Evolutionary conservation across 2,113 vertebrate species (phyloP).

Genomic region (Sclerurus mexicanus): DNA sequence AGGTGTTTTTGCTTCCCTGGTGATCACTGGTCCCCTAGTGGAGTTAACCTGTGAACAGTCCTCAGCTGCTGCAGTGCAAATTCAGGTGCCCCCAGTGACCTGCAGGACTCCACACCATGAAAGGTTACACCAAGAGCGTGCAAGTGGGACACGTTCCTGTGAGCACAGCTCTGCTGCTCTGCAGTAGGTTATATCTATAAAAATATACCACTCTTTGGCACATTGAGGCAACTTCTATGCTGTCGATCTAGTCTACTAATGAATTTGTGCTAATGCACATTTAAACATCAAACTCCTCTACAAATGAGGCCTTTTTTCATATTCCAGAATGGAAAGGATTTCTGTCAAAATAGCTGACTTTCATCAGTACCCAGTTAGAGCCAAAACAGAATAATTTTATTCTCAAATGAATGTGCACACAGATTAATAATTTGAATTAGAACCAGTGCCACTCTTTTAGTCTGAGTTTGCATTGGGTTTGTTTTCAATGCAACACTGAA

Average conservation of each 20-base stretch:
- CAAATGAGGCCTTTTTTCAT: fast-evolving
- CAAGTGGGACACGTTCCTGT: fast-evolving
- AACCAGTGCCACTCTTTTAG: background rate
- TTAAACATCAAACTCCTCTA: background rate
- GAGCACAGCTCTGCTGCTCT: background rate
- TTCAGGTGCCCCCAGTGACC: background rate
- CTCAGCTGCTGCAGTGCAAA: background rate
- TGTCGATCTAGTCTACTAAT: background rate
- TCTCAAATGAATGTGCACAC: background rate
- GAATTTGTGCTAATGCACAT: background rate
- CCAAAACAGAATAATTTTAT: background rate
- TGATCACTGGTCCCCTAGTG: background rate
- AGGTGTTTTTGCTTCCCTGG: background rate
- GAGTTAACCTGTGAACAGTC: background rate
- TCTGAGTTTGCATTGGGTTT: background rate
- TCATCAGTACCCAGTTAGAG: background rate
- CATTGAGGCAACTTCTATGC: background rate
- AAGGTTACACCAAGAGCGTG: background rate
- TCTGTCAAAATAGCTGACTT: background rate
- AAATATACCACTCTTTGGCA: background rate
- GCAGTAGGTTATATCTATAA: background rate
- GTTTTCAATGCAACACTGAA: background rate
- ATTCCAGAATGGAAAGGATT: background rate
- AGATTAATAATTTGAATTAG: background rate
- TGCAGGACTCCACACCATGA: background rate